phyloP scores from a whole-genome alignment of 2,113 vertebrate species.

The Passer montanus region DNA sequence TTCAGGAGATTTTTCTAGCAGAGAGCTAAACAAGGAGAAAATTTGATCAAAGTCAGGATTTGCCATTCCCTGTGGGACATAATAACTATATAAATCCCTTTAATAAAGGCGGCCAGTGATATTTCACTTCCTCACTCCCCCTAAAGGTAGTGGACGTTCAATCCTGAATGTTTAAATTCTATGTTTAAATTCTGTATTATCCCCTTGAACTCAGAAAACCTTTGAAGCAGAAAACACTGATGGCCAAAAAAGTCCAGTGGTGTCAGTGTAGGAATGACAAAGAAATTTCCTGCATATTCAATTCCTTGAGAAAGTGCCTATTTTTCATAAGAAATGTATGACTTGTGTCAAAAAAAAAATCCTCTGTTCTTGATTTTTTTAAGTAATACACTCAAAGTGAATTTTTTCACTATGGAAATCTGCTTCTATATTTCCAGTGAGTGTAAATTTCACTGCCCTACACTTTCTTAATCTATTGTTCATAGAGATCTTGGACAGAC shows the following conservation, averaged over 20 bases:
- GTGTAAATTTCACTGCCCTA: neutral
- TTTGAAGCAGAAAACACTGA: constrained; percentile 7
- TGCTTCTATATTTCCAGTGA: neutral
- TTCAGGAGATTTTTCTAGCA: neutral
- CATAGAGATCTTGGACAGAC: neutral
- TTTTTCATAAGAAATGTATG: neutral
- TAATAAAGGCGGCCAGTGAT: neutral
- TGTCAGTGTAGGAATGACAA: neutral
- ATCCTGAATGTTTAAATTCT: neutral
- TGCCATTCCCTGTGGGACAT: neutral
- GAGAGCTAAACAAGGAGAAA: neutral
- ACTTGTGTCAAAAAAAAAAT: neutral
- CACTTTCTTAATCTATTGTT: neutral
- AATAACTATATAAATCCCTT: neutral
- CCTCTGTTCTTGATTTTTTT: neutral
- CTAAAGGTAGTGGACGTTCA: neutral
- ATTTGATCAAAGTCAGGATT: neutral
- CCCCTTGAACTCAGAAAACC: neutral
- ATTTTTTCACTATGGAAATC: neutral
- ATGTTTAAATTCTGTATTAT: neutral
- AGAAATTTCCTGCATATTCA: neutral
- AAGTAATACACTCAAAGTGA: neutral
- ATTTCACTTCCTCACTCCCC: neutral
- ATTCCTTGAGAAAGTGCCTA: neutral
- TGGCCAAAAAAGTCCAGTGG: neutral